Evolutionary conservation across 2,888 invertebrate species (phyloP).

Genomic region (Hirudinaria manillensis): DNA sequence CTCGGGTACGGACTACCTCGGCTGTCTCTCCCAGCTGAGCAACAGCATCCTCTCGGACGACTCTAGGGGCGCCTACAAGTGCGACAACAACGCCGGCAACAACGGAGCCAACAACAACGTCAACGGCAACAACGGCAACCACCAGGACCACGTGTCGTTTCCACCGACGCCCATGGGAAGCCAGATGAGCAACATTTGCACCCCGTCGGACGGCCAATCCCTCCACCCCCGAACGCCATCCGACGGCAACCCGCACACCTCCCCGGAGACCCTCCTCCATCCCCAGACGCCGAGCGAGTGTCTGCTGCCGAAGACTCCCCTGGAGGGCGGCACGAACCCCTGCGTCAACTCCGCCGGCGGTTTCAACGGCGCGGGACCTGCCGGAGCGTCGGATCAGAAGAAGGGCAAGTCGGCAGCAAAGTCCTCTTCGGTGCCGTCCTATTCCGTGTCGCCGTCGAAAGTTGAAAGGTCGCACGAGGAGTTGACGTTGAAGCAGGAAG

Average conservation of each 20-base stretch:
- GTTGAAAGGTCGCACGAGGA: neutral
- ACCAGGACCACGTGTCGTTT: slow-evolving; percentile 24
- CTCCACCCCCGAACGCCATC: slow-evolving; percentile 30
- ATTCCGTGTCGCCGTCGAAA: neutral
- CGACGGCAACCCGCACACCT: slow-evolving; percentile 20
- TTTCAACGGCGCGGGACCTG: neutral
- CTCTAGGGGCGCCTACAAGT: neutral
- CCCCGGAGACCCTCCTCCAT: slow-evolving; percentile 22
- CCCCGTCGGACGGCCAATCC: slow-evolving; percentile 29
- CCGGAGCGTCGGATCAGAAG: neutral
- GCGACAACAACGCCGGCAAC: neutral
- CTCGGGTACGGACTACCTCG: slow-evolving; percentile 27
- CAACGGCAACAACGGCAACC: slow-evolving; percentile 17
- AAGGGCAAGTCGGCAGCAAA: neutral
- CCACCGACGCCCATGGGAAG: slow-evolving; percentile 29
- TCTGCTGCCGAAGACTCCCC: slow-evolving; percentile 7
- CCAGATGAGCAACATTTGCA: slow-evolving; percentile 27
- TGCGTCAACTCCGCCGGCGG: neutral
- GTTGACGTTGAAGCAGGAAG: neutral
- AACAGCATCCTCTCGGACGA: slow-evolving; percentile 29
- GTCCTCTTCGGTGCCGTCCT: neutral
- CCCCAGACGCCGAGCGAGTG: slow-evolving; percentile 18
- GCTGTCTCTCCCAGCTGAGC: slow-evolving; percentile 33
- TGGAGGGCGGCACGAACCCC: neutral
- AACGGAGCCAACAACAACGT: slow-evolving; percentile 17